Percentiles rank a stretch among this genome's conserved stretches.
phyloP scores from a whole-genome alignment of 2,888 invertebrate genomes.

The Cenopis cana region DNA sequence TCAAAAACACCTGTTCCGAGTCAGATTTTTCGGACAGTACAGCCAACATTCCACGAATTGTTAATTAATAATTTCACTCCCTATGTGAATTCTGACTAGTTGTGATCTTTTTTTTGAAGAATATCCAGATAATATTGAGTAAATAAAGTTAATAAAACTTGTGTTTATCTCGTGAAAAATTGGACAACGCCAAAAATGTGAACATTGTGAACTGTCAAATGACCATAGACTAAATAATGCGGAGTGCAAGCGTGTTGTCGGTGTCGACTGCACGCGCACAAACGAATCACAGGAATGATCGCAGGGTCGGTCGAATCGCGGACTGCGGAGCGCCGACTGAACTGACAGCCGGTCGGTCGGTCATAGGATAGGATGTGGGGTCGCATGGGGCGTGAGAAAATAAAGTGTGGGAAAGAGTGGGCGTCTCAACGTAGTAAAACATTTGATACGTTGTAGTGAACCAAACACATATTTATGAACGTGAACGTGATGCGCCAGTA shows the following conservation, averaged over 20 bases:
- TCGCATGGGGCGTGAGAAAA: constrained; percentile 92
- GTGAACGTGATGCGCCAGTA: constrained; percentile 71
- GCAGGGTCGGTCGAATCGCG: constrained; percentile 51
- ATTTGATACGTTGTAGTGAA: constrained; percentile 85
- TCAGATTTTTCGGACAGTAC: constrained; percentile 88
- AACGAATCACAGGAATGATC: constrained; percentile 55
- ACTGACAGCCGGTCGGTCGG: constrained; percentile 78
- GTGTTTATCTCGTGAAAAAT: constrained; percentile 72
- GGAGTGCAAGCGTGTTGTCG: constrained; percentile 71
- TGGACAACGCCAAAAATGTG: constrained; percentile 79
- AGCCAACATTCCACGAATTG: constrained; percentile 70
- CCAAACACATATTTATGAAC: constrained; percentile 78
- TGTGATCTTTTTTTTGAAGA: constrained; percentile 48
- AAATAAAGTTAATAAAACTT: constrained; percentile 60
- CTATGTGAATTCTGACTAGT: constrained; percentile 43
- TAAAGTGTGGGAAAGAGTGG: constrained; percentile 94
- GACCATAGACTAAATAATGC: constrained; percentile 69
- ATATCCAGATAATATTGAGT: constrained; percentile 49
- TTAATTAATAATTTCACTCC: constrained; percentile 54
- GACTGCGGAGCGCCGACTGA: constrained; percentile 64
- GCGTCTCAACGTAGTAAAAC: constrained; percentile 87
- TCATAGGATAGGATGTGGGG: constrained; percentile 91
- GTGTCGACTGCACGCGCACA: constrained; percentile 67
- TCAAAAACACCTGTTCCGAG: constrained; percentile 92
- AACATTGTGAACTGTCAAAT: constrained; percentile 75